Percentiles rank a stretch among this genome's conserved stretches.
Conservation (phyloP, 2,888 invertebrate genomes). For the Phaedon cochleariae region DNA sequence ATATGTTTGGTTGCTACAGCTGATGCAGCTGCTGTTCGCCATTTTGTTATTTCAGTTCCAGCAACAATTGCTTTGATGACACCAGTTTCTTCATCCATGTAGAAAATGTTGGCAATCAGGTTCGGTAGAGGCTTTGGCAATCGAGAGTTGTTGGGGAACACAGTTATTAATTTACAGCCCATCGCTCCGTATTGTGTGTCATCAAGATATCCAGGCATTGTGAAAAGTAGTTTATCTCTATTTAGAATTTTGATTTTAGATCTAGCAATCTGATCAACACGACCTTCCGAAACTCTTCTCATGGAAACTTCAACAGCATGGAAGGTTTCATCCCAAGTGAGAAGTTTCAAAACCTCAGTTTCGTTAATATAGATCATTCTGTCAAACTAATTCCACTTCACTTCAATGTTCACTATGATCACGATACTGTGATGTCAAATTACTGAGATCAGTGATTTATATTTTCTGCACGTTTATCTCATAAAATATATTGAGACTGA, state of each 20-base stretch:
- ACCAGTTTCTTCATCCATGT: constrained; percentile 62
- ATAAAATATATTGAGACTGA: no score
- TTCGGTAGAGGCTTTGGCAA: constrained; percentile 57
- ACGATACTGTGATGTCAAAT: no score
- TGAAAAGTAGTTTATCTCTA: constrained; percentile 51
- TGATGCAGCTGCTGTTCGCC: constrained; percentile 69
- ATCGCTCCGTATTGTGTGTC: constrained; percentile 50
- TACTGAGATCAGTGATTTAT: no score
- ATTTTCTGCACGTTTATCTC: no score
- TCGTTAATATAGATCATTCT: constrained; percentile 15
- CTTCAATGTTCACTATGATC: neutral
- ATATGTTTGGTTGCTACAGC: constrained; percentile 66
- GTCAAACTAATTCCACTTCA: neutral
- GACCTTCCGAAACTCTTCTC: constrained; percentile 50
- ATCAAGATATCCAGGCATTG: constrained; percentile 64
- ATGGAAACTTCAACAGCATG: constrained; percentile 61
- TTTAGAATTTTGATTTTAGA: constrained; percentile 50
- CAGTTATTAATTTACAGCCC: constrained; percentile 65
- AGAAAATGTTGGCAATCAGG: constrained; percentile 61
- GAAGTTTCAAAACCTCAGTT: constrained; percentile 43
- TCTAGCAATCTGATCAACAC: constrained; percentile 56
- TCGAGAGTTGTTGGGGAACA: constrained; percentile 58
- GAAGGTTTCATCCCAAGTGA: constrained; percentile 61
- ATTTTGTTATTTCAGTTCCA: constrained; percentile 66
- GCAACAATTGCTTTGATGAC: constrained; percentile 62